Percentiles rank a stretch among this genome's conserved stretches.
Evolutionary conservation across 2,113 vertebrate species (phyloP).

Genomic region (Gorsachius goisagi): DNA sequence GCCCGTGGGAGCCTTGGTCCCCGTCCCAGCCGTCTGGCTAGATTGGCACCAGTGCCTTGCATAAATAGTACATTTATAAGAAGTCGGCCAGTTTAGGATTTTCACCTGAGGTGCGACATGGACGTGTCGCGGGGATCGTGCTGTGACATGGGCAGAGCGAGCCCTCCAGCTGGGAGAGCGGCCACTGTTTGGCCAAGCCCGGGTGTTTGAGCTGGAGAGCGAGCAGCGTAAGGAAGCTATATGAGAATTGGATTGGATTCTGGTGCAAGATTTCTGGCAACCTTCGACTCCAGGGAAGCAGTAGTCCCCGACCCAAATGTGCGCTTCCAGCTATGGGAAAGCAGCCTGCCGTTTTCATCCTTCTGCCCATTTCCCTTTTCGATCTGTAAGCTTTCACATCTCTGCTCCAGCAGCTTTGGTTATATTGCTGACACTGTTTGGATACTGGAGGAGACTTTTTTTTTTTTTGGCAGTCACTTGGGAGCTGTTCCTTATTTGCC

Average conservation of each 20-base stretch:
- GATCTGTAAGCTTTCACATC: background rate
- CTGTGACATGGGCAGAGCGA: background rate
- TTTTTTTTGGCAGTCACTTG: background rate
- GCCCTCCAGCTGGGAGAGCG: accelerated
- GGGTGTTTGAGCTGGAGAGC: background rate
- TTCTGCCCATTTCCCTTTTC: background rate
- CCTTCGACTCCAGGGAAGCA: background rate
- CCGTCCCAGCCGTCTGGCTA: background rate
- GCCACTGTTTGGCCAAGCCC: background rate
- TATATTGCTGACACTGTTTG: background rate
- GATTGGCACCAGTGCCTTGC: background rate
- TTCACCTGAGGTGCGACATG: background rate
- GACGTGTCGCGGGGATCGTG: accelerated
- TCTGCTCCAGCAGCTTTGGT: background rate
- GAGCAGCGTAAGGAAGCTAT: background rate
- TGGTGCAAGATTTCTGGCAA: background rate
- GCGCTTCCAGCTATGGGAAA: background rate
- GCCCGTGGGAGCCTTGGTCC: background rate
- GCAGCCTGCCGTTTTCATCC: background rate
- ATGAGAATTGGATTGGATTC: background rate
- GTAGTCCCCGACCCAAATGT: background rate
- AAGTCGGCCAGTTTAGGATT: background rate
- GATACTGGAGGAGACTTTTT: background rate
- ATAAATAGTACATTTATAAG: background rate
- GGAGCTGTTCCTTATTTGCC: background rate